Evolutionary conservation across 2,888 invertebrate genomes (phyloP), one percentile per base, ranked within the genome.

Genomic region (Allophyes oxyacanthae): DNA sequence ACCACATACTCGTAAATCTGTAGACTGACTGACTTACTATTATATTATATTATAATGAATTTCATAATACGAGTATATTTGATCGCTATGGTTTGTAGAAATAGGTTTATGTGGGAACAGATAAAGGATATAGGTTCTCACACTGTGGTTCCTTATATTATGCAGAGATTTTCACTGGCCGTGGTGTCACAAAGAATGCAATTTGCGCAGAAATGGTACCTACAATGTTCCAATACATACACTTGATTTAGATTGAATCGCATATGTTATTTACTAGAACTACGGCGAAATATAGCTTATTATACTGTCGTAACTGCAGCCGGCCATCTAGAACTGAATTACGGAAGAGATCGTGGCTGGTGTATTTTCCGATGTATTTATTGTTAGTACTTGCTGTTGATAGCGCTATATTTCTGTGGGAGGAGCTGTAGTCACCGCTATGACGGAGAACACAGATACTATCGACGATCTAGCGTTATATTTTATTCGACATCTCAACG

Each of bases 341-440:
- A 74, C 81, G 77, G 77, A 75, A 74, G 77, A 69, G 68, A 70
- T 72, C 60, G 65, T 52, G 65, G 60, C 43, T 52, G 54, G 73
- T 73, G 70, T 73, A 71, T 72, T 79, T 79, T 77, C 72, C 56
- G 44, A 63, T 52, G 50, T 74, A 78, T 84, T 83, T 84, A 80
- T 82, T 73, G 78, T 62, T 63, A 64, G 70, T 77, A 75, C 66
- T 76, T 74, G 66, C 69, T 55, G 60, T 63, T 65, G 67, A 79
- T 72, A 62, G 70, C 57, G 49, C 57, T 37, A 72, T 77, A 72
- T 69, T 72, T 77, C 64, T 58, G 51, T 59, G 48, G 60, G 58
- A 71, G 57, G 57, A 51, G 54, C 51, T 45, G 41, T 36, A 55
- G 33, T 51, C 61, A 55, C 32, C 43, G 59, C 51, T 41, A 50